Evolutionary conservation across 2,113 vertebrate species (phyloP), one percentile per base, ranked within the genome.

Genomic region (Cynocephalus volans): DNA sequence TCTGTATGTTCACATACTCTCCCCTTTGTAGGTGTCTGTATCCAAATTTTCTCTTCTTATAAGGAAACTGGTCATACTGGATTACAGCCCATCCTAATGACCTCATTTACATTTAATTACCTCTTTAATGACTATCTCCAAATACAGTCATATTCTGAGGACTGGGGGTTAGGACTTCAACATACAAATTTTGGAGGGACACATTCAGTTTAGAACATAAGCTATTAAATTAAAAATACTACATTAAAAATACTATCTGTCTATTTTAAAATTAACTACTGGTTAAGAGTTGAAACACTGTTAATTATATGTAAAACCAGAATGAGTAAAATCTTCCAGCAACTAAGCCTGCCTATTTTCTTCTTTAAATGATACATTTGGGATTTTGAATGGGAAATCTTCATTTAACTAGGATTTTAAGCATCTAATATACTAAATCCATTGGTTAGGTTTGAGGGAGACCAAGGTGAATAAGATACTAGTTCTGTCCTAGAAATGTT

Each of bases 201-300:
- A 58, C 0, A 48, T 69, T 48, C 8, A n/a, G 1, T 19, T 15
- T 2, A 18, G 17, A 58, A n/a, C 33, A 56, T 21, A 48, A 77
- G 8, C 23, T 70, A 75, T 70, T 88, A 76, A 70, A 62, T 75
- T 75, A 4, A 79, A 93, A 82, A 91, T 52, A 0, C 3, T 65
- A 52, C 12, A 26, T 75, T 95, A 64, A 70, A 89, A 88, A 93
- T 93, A 14, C 13, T 31, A 58, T 76, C 24, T 88, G 2, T 60
- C 6, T 87, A 45, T 50, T 95, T 95, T 79, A 15, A 88, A 91
- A 45, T 69, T 82, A 86, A 70, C 8, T 62, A n/a, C 2, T 60
- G 6, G 5, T 77, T 80, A 84, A 31, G 24, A 88, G 17, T 64
- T 85, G 24, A 28, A 69, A 81, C 26, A 23, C 50, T 75, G 6